These are phyloP conservation scores for Hepsetus odoe DNA, from an alignment of 2,113 vertebrate species.

Conservation along the genomic window DNA sequence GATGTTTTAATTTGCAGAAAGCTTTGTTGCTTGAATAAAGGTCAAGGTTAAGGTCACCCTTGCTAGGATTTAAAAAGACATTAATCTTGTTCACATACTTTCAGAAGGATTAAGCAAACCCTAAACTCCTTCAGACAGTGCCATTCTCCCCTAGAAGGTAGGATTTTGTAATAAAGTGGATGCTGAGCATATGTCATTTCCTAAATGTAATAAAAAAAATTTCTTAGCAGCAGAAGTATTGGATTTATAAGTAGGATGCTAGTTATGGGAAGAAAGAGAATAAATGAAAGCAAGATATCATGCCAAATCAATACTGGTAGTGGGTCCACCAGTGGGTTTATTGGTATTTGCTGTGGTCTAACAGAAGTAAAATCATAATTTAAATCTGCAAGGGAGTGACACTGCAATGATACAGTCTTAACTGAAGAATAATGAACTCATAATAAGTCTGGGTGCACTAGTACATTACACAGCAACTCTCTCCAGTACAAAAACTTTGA, in stretches of 20 bases:
- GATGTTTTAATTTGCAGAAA: no score
- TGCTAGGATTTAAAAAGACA: no score
- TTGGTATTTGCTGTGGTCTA: background rate
- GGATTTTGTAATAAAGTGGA: background rate
- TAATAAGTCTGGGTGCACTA: background rate
- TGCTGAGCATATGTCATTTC: background rate
- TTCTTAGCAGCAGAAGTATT: background rate
- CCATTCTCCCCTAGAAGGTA: no score
- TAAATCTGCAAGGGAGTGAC: constrained; percentile 19
- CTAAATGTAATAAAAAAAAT: background rate
- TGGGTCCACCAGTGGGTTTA: constrained; percentile 21
- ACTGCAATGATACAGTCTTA: no score
- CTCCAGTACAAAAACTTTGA: background rate
- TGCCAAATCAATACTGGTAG: constrained; percentile 10
- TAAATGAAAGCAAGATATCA: background rate
- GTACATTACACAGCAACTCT: background rate
- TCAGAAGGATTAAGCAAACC: no score
- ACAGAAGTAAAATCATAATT: constrained; percentile 3
- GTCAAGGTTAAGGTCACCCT: no score
- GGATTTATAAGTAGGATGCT: background rate
- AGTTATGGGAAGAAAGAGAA: background rate
- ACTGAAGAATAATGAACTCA: background rate
- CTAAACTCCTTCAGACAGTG: no score
- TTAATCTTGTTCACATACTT: no score
- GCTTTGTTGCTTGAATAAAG: no score